Evolutionary conservation across 2,797 vertebrate species (phyloP).

Genomic region (Urosaurus nigricauda): DNA sequence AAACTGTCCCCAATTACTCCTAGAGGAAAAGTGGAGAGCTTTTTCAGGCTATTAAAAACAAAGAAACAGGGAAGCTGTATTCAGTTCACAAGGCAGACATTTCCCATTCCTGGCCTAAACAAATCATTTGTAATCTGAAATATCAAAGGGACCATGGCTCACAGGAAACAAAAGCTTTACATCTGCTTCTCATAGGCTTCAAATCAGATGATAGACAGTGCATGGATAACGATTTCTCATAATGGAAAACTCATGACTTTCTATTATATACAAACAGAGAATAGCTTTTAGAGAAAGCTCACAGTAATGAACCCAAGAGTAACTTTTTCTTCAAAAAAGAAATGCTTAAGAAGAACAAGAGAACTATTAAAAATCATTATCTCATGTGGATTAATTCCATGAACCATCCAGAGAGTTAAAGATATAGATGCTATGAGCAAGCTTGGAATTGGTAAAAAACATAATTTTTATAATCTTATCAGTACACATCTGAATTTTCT

Average conservation of each 20-base stretch:
- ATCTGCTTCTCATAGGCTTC: neutral
- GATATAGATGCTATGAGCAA: slow-evolving; percentile 57
- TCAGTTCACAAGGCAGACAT: too few relatives aligned
- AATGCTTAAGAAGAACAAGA: neutral
- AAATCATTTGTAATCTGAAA: neutral
- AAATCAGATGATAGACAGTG: neutral
- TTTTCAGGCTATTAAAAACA: too few relatives aligned
- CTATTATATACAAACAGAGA: neutral
- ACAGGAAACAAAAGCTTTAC: neutral
- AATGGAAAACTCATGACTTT: neutral
- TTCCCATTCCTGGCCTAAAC: neutral
- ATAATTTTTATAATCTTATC: slow-evolving; percentile 6
- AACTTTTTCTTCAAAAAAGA: neutral
- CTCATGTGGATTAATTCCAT: neutral
- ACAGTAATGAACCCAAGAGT: neutral
- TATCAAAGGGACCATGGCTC: neutral
- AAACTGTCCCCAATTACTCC: too few relatives aligned
- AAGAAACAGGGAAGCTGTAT: too few relatives aligned
- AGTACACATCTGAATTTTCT: slow-evolving; percentile 13
- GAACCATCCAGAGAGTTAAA: slow-evolving; percentile 59
- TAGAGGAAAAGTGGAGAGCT: too few relatives aligned
- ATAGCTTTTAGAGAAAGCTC: neutral
- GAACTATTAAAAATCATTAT: neutral
- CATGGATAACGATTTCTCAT: neutral
- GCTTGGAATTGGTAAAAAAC: slow-evolving; percentile 48